Percentiles rank a stretch among this genome's conserved stretches.
These are phyloP conservation scores for Tylochromis polylepis DNA, from an alignment of 2,113 vertebrate species.

Conservation along the genomic window DNA sequence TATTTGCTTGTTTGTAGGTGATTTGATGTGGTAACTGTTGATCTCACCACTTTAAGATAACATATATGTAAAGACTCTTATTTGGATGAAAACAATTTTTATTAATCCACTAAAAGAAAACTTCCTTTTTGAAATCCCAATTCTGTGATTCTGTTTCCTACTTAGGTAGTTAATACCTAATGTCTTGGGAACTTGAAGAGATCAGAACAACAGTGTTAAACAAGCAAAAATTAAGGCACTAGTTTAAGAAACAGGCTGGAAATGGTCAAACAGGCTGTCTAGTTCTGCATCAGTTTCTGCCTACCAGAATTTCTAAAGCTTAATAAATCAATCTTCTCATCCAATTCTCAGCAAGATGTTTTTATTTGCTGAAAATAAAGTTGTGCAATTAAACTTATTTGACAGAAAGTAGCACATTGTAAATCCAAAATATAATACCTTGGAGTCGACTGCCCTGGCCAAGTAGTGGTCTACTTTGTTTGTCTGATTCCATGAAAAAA, in stretches of 20 bases:
- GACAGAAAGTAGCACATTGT: not conserved
- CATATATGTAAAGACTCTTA: not conserved
- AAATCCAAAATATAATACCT: constrained; percentile 27
- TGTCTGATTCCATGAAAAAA: constrained; percentile 67
- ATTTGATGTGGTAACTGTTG: not conserved
- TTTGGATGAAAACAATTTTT: too few relatives aligned
- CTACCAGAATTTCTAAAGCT: not conserved
- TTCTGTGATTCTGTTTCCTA: not conserved
- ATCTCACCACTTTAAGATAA: not conserved
- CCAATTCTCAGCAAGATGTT: not conserved
- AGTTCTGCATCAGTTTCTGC: not conserved
- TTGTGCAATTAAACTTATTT: not conserved
- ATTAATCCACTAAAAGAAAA: not conserved
- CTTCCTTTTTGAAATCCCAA: not conserved
- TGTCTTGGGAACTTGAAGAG: not conserved
- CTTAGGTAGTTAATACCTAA: not conserved
- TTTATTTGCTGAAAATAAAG: not conserved
- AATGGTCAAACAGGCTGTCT: not conserved
- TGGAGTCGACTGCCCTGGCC: constrained; percentile 49
- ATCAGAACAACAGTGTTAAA: not conserved
- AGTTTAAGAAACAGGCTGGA: not conserved
- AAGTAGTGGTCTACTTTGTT: constrained; percentile 49
- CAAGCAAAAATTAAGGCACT: not conserved
- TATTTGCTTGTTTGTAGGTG: not conserved
- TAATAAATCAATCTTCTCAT: not conserved